A percentile compares a stretch with the other conserved stretches of the same genome.
phyloP scores from a whole-genome alignment of 2,888 invertebrate genomes.

The Himalopsyche anomala region DNA sequence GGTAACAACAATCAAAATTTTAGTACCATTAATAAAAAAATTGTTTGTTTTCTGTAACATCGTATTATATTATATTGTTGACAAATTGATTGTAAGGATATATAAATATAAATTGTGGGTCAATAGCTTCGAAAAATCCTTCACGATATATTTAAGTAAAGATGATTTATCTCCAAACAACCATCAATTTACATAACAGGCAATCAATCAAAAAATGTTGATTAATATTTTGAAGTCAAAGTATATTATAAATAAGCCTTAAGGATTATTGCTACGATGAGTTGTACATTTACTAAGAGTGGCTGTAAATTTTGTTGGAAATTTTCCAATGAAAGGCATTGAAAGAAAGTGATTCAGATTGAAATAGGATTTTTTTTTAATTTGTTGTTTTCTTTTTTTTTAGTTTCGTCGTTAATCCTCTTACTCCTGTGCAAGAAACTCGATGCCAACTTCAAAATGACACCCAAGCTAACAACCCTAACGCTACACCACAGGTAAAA shows the following conservation, averaged over 20 bases:
- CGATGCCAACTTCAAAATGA: constrained; percentile 94
- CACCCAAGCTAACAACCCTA: constrained; percentile 92
- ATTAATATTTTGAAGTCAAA: background rate
- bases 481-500: constrained; percentile 84
- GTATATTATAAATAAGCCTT: background rate
- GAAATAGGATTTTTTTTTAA: background rate
- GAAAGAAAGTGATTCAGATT: too few species aligned
- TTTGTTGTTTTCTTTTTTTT: constrained; percentile 69
- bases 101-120: too few species aligned
- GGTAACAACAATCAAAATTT: too few species aligned
- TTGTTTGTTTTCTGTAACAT: too few species aligned
- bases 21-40: too few species aligned
- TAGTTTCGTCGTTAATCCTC: constrained; percentile 94
- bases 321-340: too few species aligned
- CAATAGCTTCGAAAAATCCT: too few species aligned
- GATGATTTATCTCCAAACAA: background rate
- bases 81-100: too few species aligned
- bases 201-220: background rate
- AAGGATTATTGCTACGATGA: background rate
- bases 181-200: background rate
- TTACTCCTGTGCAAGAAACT: constrained; percentile 94
- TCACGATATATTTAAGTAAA: constrained; percentile 27
- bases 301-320: too few species aligned
- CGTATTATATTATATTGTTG: too few species aligned
- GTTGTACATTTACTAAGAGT: too few species aligned